Evolutionary conservation across 37 sponge, comb jelly and placozoan genomes (phyloP).

Genomic region (Amphimedon queenslandica): DNA sequence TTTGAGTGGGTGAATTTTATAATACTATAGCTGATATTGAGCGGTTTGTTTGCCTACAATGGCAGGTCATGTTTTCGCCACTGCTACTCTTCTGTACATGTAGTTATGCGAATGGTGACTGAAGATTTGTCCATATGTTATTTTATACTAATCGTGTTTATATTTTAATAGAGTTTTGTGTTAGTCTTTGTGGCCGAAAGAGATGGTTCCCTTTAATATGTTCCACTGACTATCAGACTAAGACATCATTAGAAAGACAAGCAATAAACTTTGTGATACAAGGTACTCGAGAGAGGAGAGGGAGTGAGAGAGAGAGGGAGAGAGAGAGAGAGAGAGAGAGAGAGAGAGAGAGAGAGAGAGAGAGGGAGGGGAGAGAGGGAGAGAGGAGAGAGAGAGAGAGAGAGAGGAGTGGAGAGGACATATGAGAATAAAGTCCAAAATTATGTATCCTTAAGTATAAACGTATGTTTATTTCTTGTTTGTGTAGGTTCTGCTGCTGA

Average conservation of each 20-base stretch:
- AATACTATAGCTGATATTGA: too few species aligned
- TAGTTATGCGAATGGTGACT: too few species aligned
- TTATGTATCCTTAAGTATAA: neutral
- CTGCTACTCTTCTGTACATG: too few species aligned
- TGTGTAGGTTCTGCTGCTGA: constrained; percentile 70
- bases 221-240: constrained; percentile 25
- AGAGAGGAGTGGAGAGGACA: neutral
- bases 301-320: neutral
- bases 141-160: neutral
- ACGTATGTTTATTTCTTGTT: too few species aligned
- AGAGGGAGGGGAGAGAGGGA: neutral
- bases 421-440: neutral
- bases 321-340: neutral
- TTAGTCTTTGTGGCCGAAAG: constrained; percentile 45
- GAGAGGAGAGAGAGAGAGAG: too few species aligned
- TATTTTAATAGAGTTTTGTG: constrained; percentile 29
- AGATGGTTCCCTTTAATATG: constrained; percentile 51
- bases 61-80: too few species aligned
- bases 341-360: neutral
- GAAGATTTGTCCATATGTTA: too few species aligned
- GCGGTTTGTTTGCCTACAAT: too few species aligned
- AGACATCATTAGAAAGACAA: constrained; percentile 65
- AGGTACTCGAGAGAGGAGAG: constrained; percentile 29
- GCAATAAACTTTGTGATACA: constrained; percentile 84
- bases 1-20: too few species aligned